Percentiles rank a stretch among this genome's conserved stretches.
Conservation (phyloP, 2,113 vertebrate genomes). For the Crotalus horridus region DNA sequence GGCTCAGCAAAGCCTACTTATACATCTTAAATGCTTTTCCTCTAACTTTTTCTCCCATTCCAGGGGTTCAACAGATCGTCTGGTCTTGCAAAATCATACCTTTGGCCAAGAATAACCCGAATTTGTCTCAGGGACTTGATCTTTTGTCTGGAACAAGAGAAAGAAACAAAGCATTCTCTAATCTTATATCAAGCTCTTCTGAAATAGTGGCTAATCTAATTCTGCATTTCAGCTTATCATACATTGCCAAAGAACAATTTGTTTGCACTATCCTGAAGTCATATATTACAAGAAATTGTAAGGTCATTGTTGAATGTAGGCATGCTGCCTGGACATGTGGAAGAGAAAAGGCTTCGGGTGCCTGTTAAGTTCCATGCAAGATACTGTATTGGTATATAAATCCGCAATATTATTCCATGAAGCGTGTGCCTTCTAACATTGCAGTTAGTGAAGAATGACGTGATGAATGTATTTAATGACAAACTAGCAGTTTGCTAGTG, state of each 20-base stretch:
- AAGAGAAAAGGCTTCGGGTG: constrained; percentile 28
- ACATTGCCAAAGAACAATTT: constrained; percentile 72
- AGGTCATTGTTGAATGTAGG: constrained; percentile 35
- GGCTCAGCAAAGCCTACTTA: not conserved
- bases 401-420: constrained; percentile 37
- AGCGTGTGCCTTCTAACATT: constrained; percentile 43
- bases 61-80: constrained; percentile 68
- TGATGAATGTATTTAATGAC: constrained; percentile 47
- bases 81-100: constrained; percentile 64
- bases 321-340: constrained; percentile 29
- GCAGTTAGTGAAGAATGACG: constrained; percentile 13
- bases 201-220: constrained; percentile 61
- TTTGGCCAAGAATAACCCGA: constrained; percentile 77
- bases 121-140: constrained; percentile 89
- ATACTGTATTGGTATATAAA: constrained; percentile 37
- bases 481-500: constrained; percentile 32
- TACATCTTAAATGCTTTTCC: not conserved
- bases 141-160: constrained; percentile 92
- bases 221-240: constrained; percentile 53
- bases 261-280: constrained; percentile 61
- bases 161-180: constrained; percentile 78
- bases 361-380: constrained; percentile 27
- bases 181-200: constrained; percentile 85
- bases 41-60: constrained; percentile 15
- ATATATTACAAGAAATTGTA: constrained; percentile 54